Conservation (phyloP, 1,140 invertebrate genomes). For the Chionoecetes opilio region DNA sequence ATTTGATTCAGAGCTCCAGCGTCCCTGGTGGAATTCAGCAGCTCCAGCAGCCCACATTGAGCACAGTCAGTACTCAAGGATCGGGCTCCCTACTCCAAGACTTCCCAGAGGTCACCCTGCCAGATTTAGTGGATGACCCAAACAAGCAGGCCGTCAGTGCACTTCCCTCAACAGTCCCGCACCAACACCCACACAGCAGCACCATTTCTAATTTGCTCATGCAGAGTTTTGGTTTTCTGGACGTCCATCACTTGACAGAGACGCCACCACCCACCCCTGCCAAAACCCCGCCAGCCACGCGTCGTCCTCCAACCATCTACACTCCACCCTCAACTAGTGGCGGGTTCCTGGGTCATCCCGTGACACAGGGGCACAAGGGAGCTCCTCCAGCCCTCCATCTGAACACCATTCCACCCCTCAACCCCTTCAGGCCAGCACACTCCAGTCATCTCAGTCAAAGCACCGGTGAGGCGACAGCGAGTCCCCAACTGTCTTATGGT, state of each 20-base stretch:
- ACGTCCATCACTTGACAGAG: neutral
- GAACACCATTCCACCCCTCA: conserved; percentile 34
- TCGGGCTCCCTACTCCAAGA: no score
- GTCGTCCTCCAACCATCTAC: conserved; percentile 36
- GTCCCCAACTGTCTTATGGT: neutral
- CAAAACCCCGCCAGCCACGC: neutral
- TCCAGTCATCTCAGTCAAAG: neutral
- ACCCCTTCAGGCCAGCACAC: conserved; percentile 34
- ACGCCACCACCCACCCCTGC: neutral
- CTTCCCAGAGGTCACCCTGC: no score
- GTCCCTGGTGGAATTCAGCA: no score
- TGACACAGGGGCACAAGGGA: neutral
- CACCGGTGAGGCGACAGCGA: neutral
- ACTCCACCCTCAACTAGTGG: neutral
- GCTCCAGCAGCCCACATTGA: no score
- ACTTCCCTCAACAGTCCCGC: no score
- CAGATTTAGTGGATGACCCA: no score
- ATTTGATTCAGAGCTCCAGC: no score
- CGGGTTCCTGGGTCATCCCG: conserved; percentile 43
- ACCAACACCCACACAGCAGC: no score
- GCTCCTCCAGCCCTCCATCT: neutral
- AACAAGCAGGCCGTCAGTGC: no score
- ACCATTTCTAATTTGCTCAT: no score
- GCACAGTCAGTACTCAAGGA: no score
- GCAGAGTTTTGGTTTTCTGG: neutral